Conservation (phyloP, 2,888 invertebrate genomes). For the Oligia fasciuncula region DNA sequence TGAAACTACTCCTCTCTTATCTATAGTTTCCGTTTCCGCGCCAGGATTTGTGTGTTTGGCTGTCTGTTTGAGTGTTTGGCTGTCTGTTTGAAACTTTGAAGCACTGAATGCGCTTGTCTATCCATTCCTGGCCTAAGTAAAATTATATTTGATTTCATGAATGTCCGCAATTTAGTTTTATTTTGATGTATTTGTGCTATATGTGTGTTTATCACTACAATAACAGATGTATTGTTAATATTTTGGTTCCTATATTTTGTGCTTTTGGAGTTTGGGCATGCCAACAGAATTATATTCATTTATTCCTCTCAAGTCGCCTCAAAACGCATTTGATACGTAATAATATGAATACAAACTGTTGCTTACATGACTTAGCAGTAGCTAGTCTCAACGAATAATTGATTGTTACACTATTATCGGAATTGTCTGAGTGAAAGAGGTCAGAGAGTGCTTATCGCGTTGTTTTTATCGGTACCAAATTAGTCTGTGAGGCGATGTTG, state of each 20-base stretch:
- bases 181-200: not conserved
- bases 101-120: constrained; percentile 15
- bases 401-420: constrained; percentile 27
- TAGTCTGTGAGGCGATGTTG: constrained; percentile 65
- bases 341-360: constrained; percentile 11
- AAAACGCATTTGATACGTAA: not conserved
- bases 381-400: constrained; percentile 10
- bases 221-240: not conserved
- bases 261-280: not conserved
- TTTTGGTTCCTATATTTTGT: not conserved
- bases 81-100: constrained; percentile 1
- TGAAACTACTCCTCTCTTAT: constrained; percentile 61
- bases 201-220: not conserved
- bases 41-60: constrained; percentile 24
- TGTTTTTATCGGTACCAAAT: constrained; percentile 71
- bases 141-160: not conserved
- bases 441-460: constrained; percentile 62
- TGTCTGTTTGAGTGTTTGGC: constrained; percentile 18
- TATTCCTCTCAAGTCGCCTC: not conserved
- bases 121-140: not conserved
- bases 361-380: not conserved
- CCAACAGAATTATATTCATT: not conserved
- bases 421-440: constrained; percentile 58
- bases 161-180: not conserved
- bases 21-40: constrained; percentile 64